A percentile compares a stretch with the other conserved stretches of the same genome.
Conservation (phyloP, 2,113 vertebrate species). For the Pardalotus punctatus region DNA sequence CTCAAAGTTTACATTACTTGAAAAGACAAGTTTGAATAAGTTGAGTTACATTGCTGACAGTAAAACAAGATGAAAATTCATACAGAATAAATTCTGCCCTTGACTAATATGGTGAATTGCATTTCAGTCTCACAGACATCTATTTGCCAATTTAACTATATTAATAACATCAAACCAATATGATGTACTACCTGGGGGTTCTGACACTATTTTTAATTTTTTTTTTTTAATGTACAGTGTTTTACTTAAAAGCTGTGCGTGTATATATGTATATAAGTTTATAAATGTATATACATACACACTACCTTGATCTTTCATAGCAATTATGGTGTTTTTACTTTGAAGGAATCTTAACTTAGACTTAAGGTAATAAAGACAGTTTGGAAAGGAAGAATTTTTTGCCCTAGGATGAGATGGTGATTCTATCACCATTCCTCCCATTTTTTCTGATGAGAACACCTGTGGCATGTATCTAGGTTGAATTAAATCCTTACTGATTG, state of each 20-base stretch:
- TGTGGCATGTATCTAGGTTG: not conserved
- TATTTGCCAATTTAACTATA: not conserved
- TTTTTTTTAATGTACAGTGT: too few species aligned
- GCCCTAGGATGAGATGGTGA: not conserved
- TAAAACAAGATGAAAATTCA: not conserved
- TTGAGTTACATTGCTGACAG: not conserved
- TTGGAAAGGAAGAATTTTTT: not conserved
- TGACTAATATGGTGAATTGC: not conserved
- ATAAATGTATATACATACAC: not conserved
- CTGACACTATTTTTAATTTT: too few species aligned
- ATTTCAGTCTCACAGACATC: not conserved
- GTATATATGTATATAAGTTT: too few species aligned
- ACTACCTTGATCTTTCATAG: not conserved
- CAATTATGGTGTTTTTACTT: not conserved
- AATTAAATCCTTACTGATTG: not conserved
- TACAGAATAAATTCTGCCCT: not conserved
- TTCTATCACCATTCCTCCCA: not conserved
- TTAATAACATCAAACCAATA: not conserved
- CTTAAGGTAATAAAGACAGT: not conserved
- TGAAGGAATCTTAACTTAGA: not conserved
- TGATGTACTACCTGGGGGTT: not conserved
- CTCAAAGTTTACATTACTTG: slow-evolving; percentile 42
- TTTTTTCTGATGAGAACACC: not conserved
- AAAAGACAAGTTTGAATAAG: slow-evolving; percentile 16
- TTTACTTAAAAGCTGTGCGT: not conserved